Percentiles rank a stretch among this genome's conserved stretches.
These are phyloP conservation scores for Gallinago media DNA, from an alignment of 2,113 vertebrate genomes.

Conservation along the genomic window DNA sequence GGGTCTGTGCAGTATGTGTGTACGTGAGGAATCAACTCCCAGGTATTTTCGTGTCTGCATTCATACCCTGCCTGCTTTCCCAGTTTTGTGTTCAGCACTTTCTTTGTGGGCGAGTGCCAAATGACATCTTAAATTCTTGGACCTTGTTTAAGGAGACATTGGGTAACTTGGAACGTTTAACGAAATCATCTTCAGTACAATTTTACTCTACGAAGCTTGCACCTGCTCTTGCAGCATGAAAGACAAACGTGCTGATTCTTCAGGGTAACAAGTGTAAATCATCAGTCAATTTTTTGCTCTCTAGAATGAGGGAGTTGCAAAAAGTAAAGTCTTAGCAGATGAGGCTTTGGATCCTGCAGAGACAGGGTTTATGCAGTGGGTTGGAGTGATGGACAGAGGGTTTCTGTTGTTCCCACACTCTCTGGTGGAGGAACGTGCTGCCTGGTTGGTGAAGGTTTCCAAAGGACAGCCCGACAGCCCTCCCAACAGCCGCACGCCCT, in stretches of 20 bases:
- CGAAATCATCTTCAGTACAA: background rate
- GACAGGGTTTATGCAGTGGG: background rate
- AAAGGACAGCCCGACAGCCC: background rate
- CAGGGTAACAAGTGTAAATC: background rate
- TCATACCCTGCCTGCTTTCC: background rate
- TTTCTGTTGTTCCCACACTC: background rate
- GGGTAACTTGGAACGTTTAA: background rate
- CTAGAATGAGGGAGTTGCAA: background rate
- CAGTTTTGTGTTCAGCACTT: background rate
- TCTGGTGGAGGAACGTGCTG: background rate
- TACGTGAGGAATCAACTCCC: background rate
- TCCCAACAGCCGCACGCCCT: background rate
- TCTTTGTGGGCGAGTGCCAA: background rate
- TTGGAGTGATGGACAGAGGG: background rate
- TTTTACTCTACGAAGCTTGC: background rate
- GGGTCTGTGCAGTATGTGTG: background rate
- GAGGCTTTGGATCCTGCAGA: background rate
- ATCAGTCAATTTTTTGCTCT: background rate
- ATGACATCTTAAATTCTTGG: background rate
- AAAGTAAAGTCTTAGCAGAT: background rate
- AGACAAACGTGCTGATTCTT: background rate
- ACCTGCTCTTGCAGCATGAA: background rate
- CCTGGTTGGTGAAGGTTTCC: background rate
- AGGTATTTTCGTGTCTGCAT: background rate
- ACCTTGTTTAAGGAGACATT: background rate